Base-by-base conservation (phyloP, 2,797 vertebrate species). In the Dendrocincla fuliginosa region DNA sequence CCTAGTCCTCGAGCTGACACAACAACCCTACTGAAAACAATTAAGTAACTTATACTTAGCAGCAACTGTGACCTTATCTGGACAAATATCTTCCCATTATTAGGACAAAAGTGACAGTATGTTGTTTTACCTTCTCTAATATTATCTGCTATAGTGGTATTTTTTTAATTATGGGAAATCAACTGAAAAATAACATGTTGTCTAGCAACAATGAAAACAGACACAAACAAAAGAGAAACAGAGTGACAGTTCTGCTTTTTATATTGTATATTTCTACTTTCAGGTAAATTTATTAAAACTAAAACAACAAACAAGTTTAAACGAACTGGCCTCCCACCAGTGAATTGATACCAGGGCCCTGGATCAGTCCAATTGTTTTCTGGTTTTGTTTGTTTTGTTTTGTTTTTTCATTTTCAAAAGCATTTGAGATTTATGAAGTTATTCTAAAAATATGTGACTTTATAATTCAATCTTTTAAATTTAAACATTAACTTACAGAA, bases 171-270 rank as follows among this genome's bases (percentile, higher is more conserved):
- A 87, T 81, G 93, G 64, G 87, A 97, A 97, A 96, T 93, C 41
- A 91, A 93, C 96, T 96, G 23, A 97, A 96, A 96, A 69, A 75
- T 74, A 93, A 50, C 67, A 60, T 8, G 79, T 93, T 96, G 93
- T 96, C 91, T 97, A 97, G 97, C 94, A 97, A 98, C 96, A 56
- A 55, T 81, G 93, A 81, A 96, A 97, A 97, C 90, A 98, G 96
- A 96, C 49, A 88, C 73, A 95, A 94, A 95, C 83, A 86, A 44
- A 94, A 86, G 67, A 93, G 84, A 90, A 93, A 88, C 32, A 68
- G 81, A 74, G 50, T 33, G 65, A 73, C 59, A 90, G 52, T 84
- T 92, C 57, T 87, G 63, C n/a, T 70, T 89, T 79, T 84, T 44
- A 46, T 90, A 68, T 49, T 61, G 28, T 59, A 11, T 79, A 61